phyloP scores from a whole-genome alignment of 2,113 vertebrate genomes.

The Microcebus jonahi region DNA sequence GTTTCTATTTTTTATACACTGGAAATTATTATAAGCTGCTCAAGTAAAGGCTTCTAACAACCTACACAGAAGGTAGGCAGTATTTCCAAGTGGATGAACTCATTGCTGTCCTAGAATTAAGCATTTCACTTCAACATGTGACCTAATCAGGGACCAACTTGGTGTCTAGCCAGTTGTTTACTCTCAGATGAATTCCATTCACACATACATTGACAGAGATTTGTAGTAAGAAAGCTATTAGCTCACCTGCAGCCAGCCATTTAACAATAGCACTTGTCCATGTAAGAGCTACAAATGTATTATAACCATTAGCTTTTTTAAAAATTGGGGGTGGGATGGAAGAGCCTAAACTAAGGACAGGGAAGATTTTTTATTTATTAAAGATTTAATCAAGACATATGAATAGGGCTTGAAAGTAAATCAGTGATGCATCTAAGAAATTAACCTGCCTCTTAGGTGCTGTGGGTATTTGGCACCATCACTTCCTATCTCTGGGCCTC shows the following conservation, averaged over 20 bases:
- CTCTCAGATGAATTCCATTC: background rate
- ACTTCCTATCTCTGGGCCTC: background rate
- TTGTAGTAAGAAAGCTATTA: slow-evolving; percentile 43
- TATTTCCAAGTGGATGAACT: background rate
- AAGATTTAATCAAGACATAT: slow-evolving; percentile 22
- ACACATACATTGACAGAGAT: background rate
- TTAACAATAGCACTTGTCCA: slow-evolving; percentile 29
- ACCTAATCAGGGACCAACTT: background rate
- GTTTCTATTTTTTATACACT: background rate
- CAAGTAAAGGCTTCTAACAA: background rate
- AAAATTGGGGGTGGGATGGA: background rate
- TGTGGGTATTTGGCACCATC: background rate
- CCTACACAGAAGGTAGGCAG: background rate
- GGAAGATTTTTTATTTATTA: slow-evolving; percentile 17
- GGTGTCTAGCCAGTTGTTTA: background rate
- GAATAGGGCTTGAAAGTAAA: background rate
- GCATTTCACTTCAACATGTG: background rate
- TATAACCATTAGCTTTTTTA: background rate
- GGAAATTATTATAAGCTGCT: background rate
- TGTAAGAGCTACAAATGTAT: slow-evolving; percentile 4
- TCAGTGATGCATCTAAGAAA: slow-evolving; percentile 38
- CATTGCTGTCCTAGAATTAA: background rate
- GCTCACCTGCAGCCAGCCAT: background rate
- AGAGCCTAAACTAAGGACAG: slow-evolving; percentile 9
- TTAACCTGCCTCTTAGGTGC: background rate